Conservation (phyloP, 2,113 vertebrate species). For the Sylvietta virens region DNA sequence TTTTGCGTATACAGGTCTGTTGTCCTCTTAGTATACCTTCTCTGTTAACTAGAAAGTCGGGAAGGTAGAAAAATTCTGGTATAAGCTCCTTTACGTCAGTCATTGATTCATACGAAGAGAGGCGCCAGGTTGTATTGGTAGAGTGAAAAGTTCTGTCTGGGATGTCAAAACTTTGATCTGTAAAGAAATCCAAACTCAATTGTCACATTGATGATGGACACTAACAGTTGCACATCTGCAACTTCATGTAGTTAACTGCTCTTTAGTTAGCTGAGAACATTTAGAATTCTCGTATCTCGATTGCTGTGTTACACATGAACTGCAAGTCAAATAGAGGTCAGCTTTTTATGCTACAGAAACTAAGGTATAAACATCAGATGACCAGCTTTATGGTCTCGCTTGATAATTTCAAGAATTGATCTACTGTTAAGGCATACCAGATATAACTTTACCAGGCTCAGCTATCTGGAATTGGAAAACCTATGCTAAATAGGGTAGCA, state of each 20-base stretch:
- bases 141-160: conserved; percentile 98
- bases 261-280: not conserved
- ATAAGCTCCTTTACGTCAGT: conserved; percentile 98
- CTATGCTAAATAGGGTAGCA: not conserved
- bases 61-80: conserved; percentile 98
- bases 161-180: conserved; percentile 99
- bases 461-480: not conserved
- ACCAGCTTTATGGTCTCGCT: not conserved
- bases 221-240: not conserved
- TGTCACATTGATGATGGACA: not conserved
- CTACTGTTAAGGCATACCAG: not conserved
- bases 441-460: not conserved
- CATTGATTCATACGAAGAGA: conserved; percentile 97
- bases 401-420: not conserved
- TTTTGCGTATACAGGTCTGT: not conserved
- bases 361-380: not conserved
- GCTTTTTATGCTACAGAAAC: not conserved
- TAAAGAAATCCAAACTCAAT: conserved; percentile 59
- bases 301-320: not conserved
- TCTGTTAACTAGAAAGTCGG: conserved; percentile 96
- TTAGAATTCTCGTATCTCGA: not conserved
- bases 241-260: not conserved
- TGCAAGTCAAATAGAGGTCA: not conserved
- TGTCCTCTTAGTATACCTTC: conserved; percentile 78
- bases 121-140: conserved; percentile 96